These are phyloP conservation scores for Tinea pellionella DNA, from an alignment of 2,888 invertebrate species.

Conservation along the genomic window DNA sequence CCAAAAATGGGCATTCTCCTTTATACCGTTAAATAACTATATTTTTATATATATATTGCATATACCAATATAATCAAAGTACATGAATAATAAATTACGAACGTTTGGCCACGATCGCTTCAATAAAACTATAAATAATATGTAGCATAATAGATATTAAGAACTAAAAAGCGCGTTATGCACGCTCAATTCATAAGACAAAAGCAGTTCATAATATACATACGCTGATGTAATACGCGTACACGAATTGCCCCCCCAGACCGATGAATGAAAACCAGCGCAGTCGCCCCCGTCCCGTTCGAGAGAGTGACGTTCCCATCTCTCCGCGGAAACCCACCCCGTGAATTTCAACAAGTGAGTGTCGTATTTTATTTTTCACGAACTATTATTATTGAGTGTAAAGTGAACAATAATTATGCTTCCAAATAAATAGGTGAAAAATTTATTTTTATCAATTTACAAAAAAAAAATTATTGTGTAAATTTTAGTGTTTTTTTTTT, in stretches of 20 bases:
- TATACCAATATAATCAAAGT: too few species aligned
- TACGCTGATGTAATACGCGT: not conserved
- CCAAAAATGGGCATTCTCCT: too few species aligned
- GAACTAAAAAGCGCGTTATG: not conserved
- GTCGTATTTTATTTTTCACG: not conserved
- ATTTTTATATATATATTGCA: too few species aligned
- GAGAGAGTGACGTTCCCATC: not conserved
- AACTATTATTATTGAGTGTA: not conserved
- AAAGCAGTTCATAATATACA: not conserved
- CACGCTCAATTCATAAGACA: conserved; percentile 7
- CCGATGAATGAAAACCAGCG: conserved; percentile 32
- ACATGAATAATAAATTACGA: too few species aligned
- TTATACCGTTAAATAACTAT: too few species aligned
- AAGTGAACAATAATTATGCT: not conserved
- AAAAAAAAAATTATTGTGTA: not conserved
- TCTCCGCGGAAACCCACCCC: not conserved
- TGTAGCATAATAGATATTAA: not conserved
- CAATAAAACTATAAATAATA: too few species aligned
- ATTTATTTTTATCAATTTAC: too few species aligned
- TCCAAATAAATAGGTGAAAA: not conserved
- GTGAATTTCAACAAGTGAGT: not conserved
- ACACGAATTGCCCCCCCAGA: not conserved
- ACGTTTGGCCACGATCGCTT: too few species aligned
- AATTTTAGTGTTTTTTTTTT: not conserved
- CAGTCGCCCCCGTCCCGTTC: conserved; percentile 56